These are phyloP conservation scores for Agrotis puta DNA, from an alignment of 2,888 invertebrate genomes.

Conservation along the genomic window DNA sequence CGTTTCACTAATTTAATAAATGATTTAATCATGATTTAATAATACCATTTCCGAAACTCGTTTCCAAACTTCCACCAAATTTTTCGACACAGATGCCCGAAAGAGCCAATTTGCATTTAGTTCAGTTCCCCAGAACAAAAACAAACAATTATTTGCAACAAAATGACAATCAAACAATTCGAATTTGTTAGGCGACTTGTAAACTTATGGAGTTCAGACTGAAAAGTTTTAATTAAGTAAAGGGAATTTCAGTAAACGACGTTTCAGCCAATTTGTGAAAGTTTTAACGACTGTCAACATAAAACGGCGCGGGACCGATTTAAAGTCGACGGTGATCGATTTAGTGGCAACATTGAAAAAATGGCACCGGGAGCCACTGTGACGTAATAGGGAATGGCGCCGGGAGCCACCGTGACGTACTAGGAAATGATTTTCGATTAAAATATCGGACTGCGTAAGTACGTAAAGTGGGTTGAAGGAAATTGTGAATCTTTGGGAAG, in stretches of 20 bases:
- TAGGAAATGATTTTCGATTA: conserved; percentile 50
- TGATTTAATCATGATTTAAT: conserved; percentile 22
- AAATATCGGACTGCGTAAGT: conserved; percentile 39
- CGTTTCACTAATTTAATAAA: conserved; percentile 13
- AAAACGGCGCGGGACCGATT: conserved; percentile 63
- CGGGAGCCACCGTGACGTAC: conserved; percentile 47
- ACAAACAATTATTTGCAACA: conserved; percentile 64
- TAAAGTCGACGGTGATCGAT: conserved; percentile 68
- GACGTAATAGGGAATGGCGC: conserved; percentile 45
- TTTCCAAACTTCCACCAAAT: conserved; percentile 25
- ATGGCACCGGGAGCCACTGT: conserved; percentile 41
- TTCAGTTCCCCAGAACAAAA: conserved; percentile 48
- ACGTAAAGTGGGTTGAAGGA: conserved; percentile 16
- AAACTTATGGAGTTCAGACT: conserved; percentile 68
- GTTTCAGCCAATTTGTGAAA: conserved; percentile 82
- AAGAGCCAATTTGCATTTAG: conserved; percentile 57
- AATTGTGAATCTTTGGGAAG: conserved; percentile 22
- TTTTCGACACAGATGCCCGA: conserved; percentile 47
- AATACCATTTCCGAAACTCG: conserved; percentile 27
- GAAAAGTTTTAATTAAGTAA: conserved; percentile 86
- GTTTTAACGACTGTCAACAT: conserved; percentile 83
- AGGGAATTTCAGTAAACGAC: conserved; percentile 79
- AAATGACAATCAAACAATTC: conserved; percentile 68
- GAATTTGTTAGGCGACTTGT: conserved; percentile 70
- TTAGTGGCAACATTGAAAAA: conserved; percentile 62